phyloP scores from a whole-genome alignment of 2,113 vertebrate species.

The Corydoras sp. region DNA sequence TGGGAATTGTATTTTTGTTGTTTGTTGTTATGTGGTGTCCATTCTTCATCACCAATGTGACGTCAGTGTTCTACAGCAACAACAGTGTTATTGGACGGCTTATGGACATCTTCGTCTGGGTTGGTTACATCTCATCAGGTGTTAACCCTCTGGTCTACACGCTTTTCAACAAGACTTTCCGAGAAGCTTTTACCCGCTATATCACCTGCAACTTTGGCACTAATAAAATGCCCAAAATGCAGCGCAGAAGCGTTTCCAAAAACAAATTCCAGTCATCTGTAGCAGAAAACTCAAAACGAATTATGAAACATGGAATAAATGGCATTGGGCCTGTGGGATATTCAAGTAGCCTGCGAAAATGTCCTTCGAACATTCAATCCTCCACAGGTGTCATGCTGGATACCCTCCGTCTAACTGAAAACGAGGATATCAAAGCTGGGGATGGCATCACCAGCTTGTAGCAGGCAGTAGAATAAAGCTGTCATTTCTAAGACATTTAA shows the following conservation, averaged over 20 bases:
- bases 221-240: constrained; percentile 53
- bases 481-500: too few species aligned
- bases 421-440: too few species aligned
- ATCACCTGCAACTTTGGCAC: constrained; percentile 85
- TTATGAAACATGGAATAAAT: too few species aligned
- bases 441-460: too few species aligned
- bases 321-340: too few species aligned
- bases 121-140: constrained; percentile 92
- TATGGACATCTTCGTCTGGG: constrained; percentile 95
- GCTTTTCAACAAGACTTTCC: constrained; percentile 95
- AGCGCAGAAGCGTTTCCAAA: constrained; percentile 63
- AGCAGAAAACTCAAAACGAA: constrained; percentile 38
- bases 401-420: too few species aligned
- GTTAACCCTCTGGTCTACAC: constrained; percentile 96
- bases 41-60: constrained; percentile 95
- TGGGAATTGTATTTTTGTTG: constrained; percentile 93
- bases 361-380: too few species aligned
- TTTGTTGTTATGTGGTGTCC: constrained; percentile 98
- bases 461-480: too few species aligned
- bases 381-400: too few species aligned
- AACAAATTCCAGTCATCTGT: constrained; percentile 77
- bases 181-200: constrained; percentile 85
- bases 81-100: constrained; percentile 70
- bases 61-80: constrained; percentile 84
- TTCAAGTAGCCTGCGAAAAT: too few species aligned